These are phyloP conservation scores for Tyto alba DNA, from an alignment of 2,113 vertebrate genomes.

Conservation along the genomic window DNA sequence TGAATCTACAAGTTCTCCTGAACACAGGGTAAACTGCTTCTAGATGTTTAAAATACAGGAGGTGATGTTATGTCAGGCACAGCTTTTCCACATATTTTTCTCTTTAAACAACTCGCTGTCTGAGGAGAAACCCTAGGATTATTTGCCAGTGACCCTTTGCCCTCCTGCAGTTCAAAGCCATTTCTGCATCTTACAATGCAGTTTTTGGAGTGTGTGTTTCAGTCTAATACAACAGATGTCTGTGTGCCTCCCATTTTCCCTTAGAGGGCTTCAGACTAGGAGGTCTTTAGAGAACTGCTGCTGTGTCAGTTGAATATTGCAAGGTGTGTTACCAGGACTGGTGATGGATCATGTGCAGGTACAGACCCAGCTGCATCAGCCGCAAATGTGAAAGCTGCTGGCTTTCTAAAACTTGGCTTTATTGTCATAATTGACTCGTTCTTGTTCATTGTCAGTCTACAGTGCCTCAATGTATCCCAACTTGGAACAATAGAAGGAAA, in stretches of 20 bases:
- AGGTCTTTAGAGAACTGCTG: not conserved
- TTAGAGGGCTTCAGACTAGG: not conserved
- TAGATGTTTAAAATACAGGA: not conserved
- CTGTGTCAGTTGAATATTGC: not conserved
- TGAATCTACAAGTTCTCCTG: not conserved
- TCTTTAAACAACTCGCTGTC: not conserved
- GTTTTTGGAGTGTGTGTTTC: not conserved
- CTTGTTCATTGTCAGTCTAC: not conserved
- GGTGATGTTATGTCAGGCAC: too few species aligned
- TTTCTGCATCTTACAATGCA: not conserved
- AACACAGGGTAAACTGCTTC: not conserved
- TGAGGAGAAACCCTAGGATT: not conserved
- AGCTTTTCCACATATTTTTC: not conserved
- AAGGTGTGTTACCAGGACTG: not conserved
- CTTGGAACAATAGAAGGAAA: not conserved
- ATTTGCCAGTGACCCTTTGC: not conserved
- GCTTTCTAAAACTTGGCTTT: not conserved
- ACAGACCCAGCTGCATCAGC: not conserved
- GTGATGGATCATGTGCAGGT: not conserved
- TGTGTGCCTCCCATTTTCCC: not conserved
- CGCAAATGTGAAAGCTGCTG: not conserved
- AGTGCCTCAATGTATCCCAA: not conserved
- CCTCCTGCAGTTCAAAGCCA: not conserved
- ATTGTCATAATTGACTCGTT: not conserved
- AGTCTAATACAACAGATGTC: not conserved